phyloP scores from a whole-genome alignment of 2,113 vertebrate genomes.

The Coregonus clupeaformis region DNA sequence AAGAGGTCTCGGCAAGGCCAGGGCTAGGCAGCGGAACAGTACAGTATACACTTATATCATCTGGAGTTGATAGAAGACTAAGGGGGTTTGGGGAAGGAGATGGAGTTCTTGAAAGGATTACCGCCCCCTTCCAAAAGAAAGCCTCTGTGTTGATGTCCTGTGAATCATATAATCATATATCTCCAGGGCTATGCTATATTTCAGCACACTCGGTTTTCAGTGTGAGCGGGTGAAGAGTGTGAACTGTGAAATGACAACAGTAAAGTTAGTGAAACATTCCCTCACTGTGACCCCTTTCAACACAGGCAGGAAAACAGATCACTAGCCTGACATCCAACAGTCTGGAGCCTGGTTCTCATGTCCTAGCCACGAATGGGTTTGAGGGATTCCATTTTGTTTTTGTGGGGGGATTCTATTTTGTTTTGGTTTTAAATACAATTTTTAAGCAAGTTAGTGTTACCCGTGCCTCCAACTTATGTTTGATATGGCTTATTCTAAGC shows the following conservation, averaged over 20 bases:
- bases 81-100: conserved; percentile 29
- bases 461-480: neutral
- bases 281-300: conserved; percentile 58
- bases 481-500: neutral
- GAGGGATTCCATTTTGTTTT: neutral
- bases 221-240: conserved; percentile 24
- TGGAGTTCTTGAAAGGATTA: conserved; percentile 59
- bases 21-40: conserved; percentile 1
- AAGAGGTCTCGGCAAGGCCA: conserved; percentile 26
- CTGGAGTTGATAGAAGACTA: conserved; percentile 69
- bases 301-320: too few relatives aligned
- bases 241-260: conserved; percentile 36
- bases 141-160: conserved; percentile 25
- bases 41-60: conserved; percentile 55
- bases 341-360: neutral
- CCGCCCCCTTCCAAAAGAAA: conserved; percentile 8
- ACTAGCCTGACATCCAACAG: conserved; percentile 26
- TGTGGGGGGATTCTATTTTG: too few relatives aligned
- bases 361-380: neutral
- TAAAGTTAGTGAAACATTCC: conserved; percentile 43
- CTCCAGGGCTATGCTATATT: conserved; percentile 46
- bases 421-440: neutral
- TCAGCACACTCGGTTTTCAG: conserved; percentile 50
- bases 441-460: neutral
- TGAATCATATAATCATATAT: conserved; percentile 46